phyloP scores from a whole-genome alignment of 2,113 vertebrate genomes.

The Thunnus maccoyii region DNA sequence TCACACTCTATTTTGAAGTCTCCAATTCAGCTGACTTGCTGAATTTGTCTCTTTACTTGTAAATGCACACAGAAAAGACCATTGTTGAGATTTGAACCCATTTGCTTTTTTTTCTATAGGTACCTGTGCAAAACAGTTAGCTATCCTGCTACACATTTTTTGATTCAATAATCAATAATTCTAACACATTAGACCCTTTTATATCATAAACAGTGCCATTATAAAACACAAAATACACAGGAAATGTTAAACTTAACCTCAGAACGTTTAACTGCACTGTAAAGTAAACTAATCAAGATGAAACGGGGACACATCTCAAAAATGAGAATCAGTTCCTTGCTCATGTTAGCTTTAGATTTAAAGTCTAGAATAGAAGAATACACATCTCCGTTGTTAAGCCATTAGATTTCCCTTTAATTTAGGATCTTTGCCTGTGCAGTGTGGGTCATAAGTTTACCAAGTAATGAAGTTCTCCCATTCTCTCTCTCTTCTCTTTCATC shows the following conservation, averaged over 20 bases:
- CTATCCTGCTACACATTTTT: not conserved
- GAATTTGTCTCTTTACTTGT: not conserved
- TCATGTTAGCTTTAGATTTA: not conserved
- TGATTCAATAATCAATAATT: no score
- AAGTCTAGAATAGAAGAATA: not conserved
- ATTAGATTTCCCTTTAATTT: conserved; percentile 16
- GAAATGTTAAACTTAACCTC: not conserved
- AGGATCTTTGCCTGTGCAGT: not conserved
- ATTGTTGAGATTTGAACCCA: no score
- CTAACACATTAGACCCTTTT: no score
- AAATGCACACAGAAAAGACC: no score
- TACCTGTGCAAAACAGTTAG: not conserved
- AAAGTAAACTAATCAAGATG: not conserved
- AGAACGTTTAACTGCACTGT: not conserved
- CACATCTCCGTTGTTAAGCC: conserved; percentile 6
- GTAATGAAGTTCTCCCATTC: conserved; percentile 21
- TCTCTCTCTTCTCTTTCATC: conserved; percentile 39
- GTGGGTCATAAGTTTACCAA: conserved; percentile 6
- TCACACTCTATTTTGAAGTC: not conserved
- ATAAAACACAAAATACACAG: not conserved
- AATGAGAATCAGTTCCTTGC: not conserved
- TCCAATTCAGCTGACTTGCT: not conserved
- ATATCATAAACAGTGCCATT: not conserved
- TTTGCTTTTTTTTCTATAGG: not conserved
- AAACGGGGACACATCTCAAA: not conserved